Evolutionary conservation across 2,888 invertebrate species (phyloP).

Genomic region (Digitonthophagus gazella): DNA sequence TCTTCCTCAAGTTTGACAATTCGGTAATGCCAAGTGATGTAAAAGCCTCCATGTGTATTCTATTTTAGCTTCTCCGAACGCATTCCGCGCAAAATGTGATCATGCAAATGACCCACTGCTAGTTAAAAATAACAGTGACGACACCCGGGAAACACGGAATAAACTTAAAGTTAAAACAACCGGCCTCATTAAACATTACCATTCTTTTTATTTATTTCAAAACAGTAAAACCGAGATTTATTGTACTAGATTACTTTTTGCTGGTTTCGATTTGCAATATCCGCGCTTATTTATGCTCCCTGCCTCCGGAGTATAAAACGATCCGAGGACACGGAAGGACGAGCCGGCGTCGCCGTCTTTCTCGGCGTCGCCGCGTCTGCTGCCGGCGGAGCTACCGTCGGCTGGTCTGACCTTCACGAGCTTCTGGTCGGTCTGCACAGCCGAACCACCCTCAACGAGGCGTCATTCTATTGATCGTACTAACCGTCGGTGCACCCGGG

Average conservation of each 20-base stretch:
- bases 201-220: too few relatives aligned
- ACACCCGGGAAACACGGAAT: neutral
- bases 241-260: neutral
- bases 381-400: conserved; percentile 23
- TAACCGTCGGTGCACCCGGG: conserved; percentile 26
- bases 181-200: neutral
- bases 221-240: too few relatives aligned
- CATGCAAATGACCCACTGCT: neutral
- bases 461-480: conserved; percentile 20
- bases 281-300: neutral
- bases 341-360: neutral
- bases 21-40: neutral
- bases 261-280: neutral
- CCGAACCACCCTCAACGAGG: conserved; percentile 26
- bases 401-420: conserved; percentile 23
- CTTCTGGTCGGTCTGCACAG: conserved; percentile 17
- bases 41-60: neutral
- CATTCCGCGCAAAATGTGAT: neutral
- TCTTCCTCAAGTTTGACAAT: neutral
- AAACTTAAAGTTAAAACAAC: neutral
- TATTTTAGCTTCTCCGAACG: neutral
- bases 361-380: neutral
- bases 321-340: neutral
- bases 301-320: neutral
- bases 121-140: neutral